Percentiles rank a stretch among this genome's conserved stretches.
Evolutionary conservation across 2,113 vertebrate genomes (phyloP).

Genomic region (Gadus macrocephalus): DNA sequence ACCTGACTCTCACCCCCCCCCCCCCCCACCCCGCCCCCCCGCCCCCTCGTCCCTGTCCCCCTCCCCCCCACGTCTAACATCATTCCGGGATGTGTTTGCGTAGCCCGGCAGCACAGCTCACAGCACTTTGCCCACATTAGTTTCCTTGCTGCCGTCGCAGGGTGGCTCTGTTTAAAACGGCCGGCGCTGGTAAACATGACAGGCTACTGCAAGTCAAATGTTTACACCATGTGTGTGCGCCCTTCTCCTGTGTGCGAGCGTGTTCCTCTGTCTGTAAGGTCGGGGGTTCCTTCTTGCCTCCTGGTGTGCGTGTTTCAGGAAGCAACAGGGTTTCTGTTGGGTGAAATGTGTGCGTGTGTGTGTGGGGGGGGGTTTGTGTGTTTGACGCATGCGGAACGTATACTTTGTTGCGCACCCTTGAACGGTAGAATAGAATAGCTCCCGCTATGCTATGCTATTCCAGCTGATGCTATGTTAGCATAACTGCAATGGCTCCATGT

Average conservation of each 20-base stretch:
- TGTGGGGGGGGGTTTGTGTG: background rate
- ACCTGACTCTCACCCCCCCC: background rate
- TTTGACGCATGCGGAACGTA: background rate
- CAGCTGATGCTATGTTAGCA: background rate
- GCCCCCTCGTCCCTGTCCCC: background rate
- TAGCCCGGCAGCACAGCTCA: conserved; percentile 20
- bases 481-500: conserved; percentile 18
- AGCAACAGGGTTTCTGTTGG: no score
- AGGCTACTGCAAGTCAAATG: conserved; percentile 32
- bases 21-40: no score
- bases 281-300: no score
- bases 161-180: conserved; percentile 25
- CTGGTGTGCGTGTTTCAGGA: no score
- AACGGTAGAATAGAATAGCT: background rate
- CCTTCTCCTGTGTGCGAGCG: background rate
- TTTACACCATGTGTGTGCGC: conserved; percentile 2
- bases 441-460: background rate
- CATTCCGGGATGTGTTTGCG: conserved; percentile 35
- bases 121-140: conserved; percentile 13
- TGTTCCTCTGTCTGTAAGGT: background rate
- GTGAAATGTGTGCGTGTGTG: background rate
- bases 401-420: conserved; percentile 16
- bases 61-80: conserved; percentile 19
- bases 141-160: conserved; percentile 1
- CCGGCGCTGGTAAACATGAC: conserved; percentile 18